A percentile compares a stretch with the other conserved stretches of the same genome.
phyloP scores from a whole-genome alignment of 1,140 invertebrate genomes.

The Drosophila saltans region DNA sequence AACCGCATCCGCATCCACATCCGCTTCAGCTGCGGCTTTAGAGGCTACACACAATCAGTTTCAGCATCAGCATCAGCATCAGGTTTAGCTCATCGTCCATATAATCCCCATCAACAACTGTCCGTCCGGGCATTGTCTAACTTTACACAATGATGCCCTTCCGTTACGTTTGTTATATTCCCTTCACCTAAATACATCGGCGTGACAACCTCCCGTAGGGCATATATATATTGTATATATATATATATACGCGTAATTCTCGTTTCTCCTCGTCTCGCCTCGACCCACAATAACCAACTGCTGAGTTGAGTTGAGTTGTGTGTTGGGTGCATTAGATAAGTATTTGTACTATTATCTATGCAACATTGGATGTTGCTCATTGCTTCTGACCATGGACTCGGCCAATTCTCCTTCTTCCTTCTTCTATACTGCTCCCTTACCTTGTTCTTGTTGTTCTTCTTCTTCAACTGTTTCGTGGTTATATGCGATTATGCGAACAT shows the following conservation, averaged over 20 bases:
- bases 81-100: slow-evolving; percentile 14
- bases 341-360: slow-evolving; percentile 3
- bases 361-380: not conserved
- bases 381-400: slow-evolving; percentile 8
- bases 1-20: slow-evolving; percentile 1
- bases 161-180: not conserved
- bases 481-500: slow-evolving; percentile 44
- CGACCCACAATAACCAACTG: slow-evolving; percentile 2
- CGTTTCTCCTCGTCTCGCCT: not conserved
- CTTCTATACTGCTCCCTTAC: not conserved
- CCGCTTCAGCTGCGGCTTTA: slow-evolving; percentile 7
- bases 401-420: not conserved
- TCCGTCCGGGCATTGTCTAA: slow-evolving; percentile 7
- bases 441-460: not conserved
- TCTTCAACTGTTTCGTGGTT: slow-evolving; percentile 13
- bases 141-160: not conserved
- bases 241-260: not conserved
- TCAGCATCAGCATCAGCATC: slow-evolving; percentile 6
- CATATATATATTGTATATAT: not conserved
- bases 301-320: not conserved
- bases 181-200: slow-evolving; percentile 6
- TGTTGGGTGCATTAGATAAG: slow-evolving; percentile 15
- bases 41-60: not conserved
- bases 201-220: slow-evolving; percentile 18
- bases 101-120: slow-evolving; percentile 11